Evolutionary conservation across 2,113 vertebrate species (phyloP).

Genomic region (Prochilodus magdalenae): DNA sequence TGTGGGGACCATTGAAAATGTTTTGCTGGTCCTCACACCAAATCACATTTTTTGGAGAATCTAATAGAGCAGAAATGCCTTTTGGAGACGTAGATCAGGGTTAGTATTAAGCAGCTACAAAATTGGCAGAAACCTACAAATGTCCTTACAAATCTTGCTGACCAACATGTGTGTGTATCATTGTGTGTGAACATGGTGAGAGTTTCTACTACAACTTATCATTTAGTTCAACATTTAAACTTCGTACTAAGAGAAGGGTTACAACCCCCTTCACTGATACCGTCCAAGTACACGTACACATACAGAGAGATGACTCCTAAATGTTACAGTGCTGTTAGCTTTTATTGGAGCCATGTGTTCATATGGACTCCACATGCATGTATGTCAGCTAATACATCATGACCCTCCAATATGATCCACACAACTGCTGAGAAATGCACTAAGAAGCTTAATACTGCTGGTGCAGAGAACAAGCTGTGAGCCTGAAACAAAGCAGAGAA

Average conservation of each 20-base stretch:
- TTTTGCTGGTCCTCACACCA: too few relatives aligned
- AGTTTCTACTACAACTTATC: constrained; percentile 22
- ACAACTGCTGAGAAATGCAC: neutral
- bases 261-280: neutral
- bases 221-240: neutral
- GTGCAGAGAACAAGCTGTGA: neutral
- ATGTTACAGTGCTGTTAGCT: neutral
- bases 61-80: too few relatives aligned
- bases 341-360: neutral
- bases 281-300: neutral
- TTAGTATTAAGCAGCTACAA: too few relatives aligned
- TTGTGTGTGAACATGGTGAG: neutral
- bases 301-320: neutral
- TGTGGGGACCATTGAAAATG: too few relatives aligned
- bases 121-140: too few relatives aligned
- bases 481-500: neutral
- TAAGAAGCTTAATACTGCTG: neutral
- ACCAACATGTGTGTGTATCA: constrained; percentile 10
- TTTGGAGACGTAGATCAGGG: too few relatives aligned
- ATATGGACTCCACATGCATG: neutral
- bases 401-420: neutral
- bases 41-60: too few relatives aligned
- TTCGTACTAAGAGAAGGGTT: neutral
- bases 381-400: neutral
- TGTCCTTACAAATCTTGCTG: too few relatives aligned